Base-by-base conservation (phyloP, 2,797 vertebrate genomes). In the Sebastes vulpes region DNA sequence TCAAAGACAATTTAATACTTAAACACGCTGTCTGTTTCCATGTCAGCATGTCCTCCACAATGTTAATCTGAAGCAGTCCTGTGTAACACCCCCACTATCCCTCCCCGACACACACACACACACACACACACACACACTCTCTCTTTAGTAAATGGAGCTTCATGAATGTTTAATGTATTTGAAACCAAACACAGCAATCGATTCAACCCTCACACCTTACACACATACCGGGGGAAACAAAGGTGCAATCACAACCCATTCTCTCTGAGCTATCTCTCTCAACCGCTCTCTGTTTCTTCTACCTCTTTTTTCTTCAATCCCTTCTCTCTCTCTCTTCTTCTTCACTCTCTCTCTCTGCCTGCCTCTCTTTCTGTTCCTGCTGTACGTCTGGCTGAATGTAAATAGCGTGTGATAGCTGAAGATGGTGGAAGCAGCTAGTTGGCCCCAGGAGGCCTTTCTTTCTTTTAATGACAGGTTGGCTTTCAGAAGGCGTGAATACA, bases 81-180 rank as follows among this genome's bases (percentile, higher is more conserved):
- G 12, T 59, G 9, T 35, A n/a, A 63, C 67, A 26, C 32, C 54
- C 56, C 16, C 60, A 14, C 60, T n/a, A 3, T 6, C 5, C 16
- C 56, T 32, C 65, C 20, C 50, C 46, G n/a, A 48, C 59, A 35
- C 46, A 58, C 9, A 63, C 74, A 50, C n/a, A 50, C 28, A 58
- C 9, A 53, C 74, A 58, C n/a, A 60, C 28, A 48, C 31, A 48
- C 59, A 35, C 48, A 25, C 25, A 25, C 25, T 26, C 64, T 38
- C 65, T 79, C 76, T 72, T 72, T 54, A 67, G 71, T 60, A 85
- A 81, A 76, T 60, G 61, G 59, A 70, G 64, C 60, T 71, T 75
- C 77, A 85, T 87, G 77, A 81, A 89, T 78, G 70, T 83, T 79
- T 83, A 85, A 83, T 79, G 72, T 66, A 6, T 75, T 73, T 77